These are phyloP conservation scores for Sinosuthora webbiana DNA, from an alignment of 2,113 vertebrate genomes.

Conservation along the genomic window DNA sequence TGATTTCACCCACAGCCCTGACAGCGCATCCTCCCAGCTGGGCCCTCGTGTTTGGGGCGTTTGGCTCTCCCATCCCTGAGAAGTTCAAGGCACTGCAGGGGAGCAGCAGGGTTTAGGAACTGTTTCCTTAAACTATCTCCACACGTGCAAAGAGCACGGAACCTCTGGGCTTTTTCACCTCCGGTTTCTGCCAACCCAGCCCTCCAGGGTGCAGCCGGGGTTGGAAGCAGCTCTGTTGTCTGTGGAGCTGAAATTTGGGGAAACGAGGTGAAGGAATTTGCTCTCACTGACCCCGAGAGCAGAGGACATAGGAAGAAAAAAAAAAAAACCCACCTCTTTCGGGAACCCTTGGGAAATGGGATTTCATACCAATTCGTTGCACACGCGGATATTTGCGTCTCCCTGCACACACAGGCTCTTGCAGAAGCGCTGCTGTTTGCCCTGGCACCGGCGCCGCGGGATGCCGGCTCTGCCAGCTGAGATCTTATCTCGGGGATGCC, in stretches of 20 bases:
- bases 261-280: fast-evolving
- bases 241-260: not conserved
- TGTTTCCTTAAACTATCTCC: not conserved
- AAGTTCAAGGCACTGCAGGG: fast-evolving
- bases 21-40: not conserved
- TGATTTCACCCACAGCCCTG: not conserved
- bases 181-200: not conserved
- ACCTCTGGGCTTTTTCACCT: not conserved
- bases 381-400: not conserved
- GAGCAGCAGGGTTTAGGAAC: not conserved
- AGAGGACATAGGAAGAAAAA: not conserved
- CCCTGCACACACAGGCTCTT: not conserved
- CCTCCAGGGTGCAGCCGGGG: too few relatives aligned
- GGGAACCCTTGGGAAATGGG: not conserved
- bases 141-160: not conserved
- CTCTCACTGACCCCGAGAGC: fast-evolving
- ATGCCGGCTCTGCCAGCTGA: not conserved
- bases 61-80: not conserved
- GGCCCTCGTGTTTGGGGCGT: fast-evolving
- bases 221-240: not conserved
- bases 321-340: not conserved
- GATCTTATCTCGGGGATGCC: constrained; percentile 22
- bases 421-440: not conserved
- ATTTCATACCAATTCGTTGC: not conserved
- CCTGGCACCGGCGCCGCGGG: not conserved